Percentiles rank a stretch among this genome's conserved stretches.
Evolutionary conservation across 2,797 vertebrate species (phyloP).

Genomic region (Chelonia mydas): DNA sequence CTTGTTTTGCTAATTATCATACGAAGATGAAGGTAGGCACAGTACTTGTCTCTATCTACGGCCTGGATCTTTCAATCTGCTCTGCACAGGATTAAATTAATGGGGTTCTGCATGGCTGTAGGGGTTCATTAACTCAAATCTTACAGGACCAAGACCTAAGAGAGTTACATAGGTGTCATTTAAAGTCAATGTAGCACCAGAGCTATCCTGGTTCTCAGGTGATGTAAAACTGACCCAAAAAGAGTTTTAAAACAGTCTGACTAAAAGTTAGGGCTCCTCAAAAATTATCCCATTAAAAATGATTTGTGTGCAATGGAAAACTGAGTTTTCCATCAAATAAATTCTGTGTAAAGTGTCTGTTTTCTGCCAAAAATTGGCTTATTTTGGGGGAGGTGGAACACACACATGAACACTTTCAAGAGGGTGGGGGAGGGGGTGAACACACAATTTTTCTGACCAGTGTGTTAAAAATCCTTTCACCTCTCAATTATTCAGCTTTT

Average conservation of each 20-base stretch:
- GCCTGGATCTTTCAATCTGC: not conserved
- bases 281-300: too few relatives aligned
- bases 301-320: too few relatives aligned
- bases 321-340: not conserved
- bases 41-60: rapidly evolving
- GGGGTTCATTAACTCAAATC: not conserved
- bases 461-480: not conserved
- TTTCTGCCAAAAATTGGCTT: too few relatives aligned
- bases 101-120: not conserved
- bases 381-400: too few relatives aligned
- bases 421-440: too few relatives aligned
- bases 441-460: not conserved
- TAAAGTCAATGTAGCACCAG: too few relatives aligned
- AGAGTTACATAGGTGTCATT: too few relatives aligned
- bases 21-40: not conserved
- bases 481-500: not conserved
- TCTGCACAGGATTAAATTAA: not conserved
- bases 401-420: too few relatives aligned
- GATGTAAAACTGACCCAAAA: too few relatives aligned
- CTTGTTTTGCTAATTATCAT: not conserved
- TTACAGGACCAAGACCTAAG: not conserved
- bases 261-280: too few relatives aligned
- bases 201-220: too few relatives aligned
- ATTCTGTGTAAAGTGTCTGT: not conserved
- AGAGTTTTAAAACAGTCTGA: too few relatives aligned